Base-by-base conservation (phyloP, 2,888 invertebrate genomes). In the Norana najaformis region DNA sequence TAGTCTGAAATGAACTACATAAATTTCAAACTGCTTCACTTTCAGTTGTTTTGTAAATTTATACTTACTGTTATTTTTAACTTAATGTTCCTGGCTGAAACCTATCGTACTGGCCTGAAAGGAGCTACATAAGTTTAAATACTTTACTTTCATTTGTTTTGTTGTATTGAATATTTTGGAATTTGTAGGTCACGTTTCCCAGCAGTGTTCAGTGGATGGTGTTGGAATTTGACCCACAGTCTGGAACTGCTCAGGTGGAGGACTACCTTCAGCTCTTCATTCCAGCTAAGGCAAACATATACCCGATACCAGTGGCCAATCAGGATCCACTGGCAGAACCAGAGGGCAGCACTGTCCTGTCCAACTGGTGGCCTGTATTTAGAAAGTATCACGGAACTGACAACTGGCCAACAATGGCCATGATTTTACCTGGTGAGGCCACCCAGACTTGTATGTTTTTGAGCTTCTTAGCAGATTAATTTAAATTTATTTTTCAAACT, bases 161-260 rank as follows among this genome's bases (percentile, higher is more conserved):
- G 69, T 69, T n/a, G 13, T n/a, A n/a, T 69, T n/a, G 69, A 8
- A 30, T 69, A n/a, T 69, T 11, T 8, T n/a, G 16, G n/a, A 35
- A 23, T 83, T 35, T 89, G 0, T 90, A 94, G 94, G 98, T 98
- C 18, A 96, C 97, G 83, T 99, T 99, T 95, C 98, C 98, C 0
- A 96, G 97, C 5, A 96, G 96, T 92, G 97, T 99, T 0, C 97
- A 97, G 92, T 98, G 98, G 97, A 96, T 99, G 94, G 97, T 97
- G 30, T 95, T 99, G 13, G 98, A 99, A 95, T 98, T 99, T 95
- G 98, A 98, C 94, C 96, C 97, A 0, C 96, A 97, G 91, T 98
- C 98, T 95, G 97, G 98, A 89, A 98, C 98, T 0, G 97, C 97
- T 1, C 99, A 98, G 95, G 96, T 97, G 0, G 99, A 99, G 95